Conservation (phyloP, 1,140 invertebrate genomes). For the Zaprionus ghesquierei region DNA sequence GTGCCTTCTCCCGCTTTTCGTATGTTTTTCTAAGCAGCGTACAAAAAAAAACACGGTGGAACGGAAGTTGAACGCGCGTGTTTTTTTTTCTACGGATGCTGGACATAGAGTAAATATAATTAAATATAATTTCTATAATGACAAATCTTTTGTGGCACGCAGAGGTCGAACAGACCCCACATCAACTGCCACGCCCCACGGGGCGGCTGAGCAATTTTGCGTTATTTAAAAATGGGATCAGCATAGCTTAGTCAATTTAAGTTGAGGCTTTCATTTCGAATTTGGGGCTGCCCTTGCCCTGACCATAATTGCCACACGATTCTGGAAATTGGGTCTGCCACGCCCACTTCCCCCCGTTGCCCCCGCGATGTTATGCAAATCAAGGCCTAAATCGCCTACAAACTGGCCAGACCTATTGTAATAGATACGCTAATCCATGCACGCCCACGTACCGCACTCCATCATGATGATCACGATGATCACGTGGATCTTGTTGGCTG, state of each 20-base stretch:
- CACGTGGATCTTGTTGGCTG: constrained; percentile 1
- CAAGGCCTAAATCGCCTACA: constrained; percentile 32
- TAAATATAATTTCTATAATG: constrained; percentile 78
- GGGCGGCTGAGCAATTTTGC: too few species aligned
- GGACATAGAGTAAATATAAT: constrained; percentile 68
- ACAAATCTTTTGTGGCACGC: constrained; percentile 54
- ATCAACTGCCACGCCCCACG: constrained; percentile 31
- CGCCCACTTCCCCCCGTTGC: constrained; percentile 2
- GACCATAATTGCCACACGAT: constrained; percentile 36
- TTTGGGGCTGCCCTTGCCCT: neutral
- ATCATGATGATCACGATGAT: constrained; percentile 29
- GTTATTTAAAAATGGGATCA: constrained; percentile 12
- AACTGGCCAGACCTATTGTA: constrained; percentile 44
- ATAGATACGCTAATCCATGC: constrained; percentile 70
- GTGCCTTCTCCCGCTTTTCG: neutral
- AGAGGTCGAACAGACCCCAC: neutral
- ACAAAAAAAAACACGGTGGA: constrained; percentile 7
- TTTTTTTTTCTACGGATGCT: constrained; percentile 53
- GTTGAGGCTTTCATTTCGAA: neutral
- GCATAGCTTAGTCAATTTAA: constrained; percentile 6
- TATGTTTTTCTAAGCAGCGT: too few species aligned
- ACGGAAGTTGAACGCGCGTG: constrained; percentile 68
- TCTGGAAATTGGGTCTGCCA: constrained; percentile 29
- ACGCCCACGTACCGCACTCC: constrained; percentile 60
- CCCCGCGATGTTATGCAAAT: constrained; percentile 40